phyloP scores from a whole-genome alignment of 2,113 vertebrate species.

The Conger conger region DNA sequence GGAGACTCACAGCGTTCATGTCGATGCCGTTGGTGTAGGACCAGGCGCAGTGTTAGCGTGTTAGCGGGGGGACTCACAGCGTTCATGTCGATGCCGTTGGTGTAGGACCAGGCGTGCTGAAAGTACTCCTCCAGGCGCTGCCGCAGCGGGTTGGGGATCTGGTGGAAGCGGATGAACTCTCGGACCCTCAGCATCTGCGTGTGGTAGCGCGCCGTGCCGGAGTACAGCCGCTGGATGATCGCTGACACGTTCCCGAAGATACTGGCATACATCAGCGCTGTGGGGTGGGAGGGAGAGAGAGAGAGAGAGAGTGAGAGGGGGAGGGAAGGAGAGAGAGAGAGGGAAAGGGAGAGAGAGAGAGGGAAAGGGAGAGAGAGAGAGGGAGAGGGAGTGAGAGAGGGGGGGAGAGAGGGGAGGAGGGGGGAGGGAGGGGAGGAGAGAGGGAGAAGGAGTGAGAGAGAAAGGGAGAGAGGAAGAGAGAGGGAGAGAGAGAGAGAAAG shows the following conservation, averaged over 20 bases:
- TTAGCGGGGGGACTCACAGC: constrained; percentile 64
- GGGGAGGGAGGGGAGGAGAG: no score
- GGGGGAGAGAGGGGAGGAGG: no score
- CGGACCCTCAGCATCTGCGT: constrained; percentile 84
- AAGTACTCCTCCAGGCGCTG: constrained; percentile 84
- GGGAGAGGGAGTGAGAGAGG: neutral
- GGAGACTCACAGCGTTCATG: no score
- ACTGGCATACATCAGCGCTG: constrained; percentile 88
- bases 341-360: neutral
- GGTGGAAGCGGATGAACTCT: constrained; percentile 84
- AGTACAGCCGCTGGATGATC: constrained; percentile 88
- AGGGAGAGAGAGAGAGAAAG: no score
- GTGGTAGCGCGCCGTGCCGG: constrained; percentile 84
- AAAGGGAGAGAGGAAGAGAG: no score
- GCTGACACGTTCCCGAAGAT: constrained; percentile 89
- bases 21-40: no score
- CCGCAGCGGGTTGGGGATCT: constrained; percentile 81
- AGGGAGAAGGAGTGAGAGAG: no score
- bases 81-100: constrained; percentile 87
- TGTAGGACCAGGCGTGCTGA: constrained; percentile 86
- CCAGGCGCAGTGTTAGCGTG: no score
- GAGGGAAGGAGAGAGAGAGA: neutral
- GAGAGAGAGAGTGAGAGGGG: no score
- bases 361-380: constrained; percentile 20
- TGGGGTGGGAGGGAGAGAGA: no score